Conservation (phyloP, 2,797 vertebrate species). For the Amblyopsis hoosieri region DNA sequence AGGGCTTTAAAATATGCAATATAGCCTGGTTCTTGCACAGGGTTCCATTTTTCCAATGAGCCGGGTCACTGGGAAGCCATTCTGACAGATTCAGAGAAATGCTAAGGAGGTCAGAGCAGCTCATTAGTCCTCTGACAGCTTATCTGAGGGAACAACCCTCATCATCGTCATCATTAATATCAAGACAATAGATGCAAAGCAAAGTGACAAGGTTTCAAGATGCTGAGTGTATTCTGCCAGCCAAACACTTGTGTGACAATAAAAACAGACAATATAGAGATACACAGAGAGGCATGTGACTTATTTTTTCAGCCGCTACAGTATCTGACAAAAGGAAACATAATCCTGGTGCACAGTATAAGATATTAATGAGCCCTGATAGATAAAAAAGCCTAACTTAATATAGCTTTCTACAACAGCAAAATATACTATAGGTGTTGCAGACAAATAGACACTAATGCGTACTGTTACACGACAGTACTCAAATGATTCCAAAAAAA, state of each 20-base stretch:
- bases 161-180: constrained; percentile 20
- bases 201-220: constrained; percentile 8
- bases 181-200: constrained; percentile 28
- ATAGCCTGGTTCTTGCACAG: constrained; percentile 2
- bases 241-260: constrained; percentile 10
- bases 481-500: neutral
- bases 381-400: constrained; percentile 3
- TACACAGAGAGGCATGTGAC: neutral
- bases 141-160: constrained; percentile 32
- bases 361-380: constrained; percentile 39
- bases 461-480: too few relatives aligned
- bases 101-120: constrained; percentile 36
- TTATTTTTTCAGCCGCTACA: constrained; percentile 10
- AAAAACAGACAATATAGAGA: constrained; percentile 4
- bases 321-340: constrained; percentile 16
- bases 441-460: too few relatives aligned
- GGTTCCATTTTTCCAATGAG: constrained; percentile 6
- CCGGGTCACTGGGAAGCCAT: constrained; percentile 11
- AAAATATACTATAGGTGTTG: too few relatives aligned
- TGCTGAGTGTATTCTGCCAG: neutral
- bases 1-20: constrained; percentile 14
- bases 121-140: constrained; percentile 36
- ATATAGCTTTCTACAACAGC: constrained; percentile 15
- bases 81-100: constrained; percentile 43
- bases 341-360: constrained; percentile 26